Conservation (phyloP, 2,797 vertebrate species). For the Rachycentron canadum region DNA sequence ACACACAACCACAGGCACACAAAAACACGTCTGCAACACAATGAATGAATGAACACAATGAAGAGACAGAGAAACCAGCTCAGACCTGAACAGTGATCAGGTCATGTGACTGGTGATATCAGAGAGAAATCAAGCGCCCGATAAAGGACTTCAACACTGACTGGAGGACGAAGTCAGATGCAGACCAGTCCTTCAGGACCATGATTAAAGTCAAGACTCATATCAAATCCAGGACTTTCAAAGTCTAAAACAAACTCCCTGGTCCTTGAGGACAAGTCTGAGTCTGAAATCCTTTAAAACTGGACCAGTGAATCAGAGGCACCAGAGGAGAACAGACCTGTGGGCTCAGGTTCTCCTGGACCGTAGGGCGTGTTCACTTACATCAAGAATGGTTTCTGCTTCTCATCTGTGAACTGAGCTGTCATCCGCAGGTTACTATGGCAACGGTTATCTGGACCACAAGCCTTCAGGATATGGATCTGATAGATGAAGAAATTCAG, state of each 20-base stretch:
- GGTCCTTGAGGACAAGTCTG: too few species aligned
- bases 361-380: slow-evolving; percentile 35
- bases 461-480: slow-evolving; percentile 76
- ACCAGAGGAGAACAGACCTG: too few species aligned
- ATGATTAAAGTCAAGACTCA: not conserved
- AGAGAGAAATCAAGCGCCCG: not conserved
- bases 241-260: too few species aligned
- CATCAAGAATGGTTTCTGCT: slow-evolving; percentile 51
- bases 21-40: slow-evolving; percentile 1
- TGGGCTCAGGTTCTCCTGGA: too few species aligned
- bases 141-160: not conserved
- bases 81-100: not conserved
- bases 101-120: not conserved
- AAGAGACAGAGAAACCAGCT: not conserved
- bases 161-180: too few species aligned
- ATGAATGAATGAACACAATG: too few species aligned
- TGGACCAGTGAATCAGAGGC: too few species aligned
- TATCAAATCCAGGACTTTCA: too few species aligned
- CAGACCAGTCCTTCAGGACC: too few species aligned
- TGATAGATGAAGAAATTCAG: slow-evolving; percentile 8
- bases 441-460: slow-evolving; percentile 74
- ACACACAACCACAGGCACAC: slow-evolving; percentile 37
- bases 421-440: slow-evolving; percentile 76
- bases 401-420: slow-evolving; percentile 65
- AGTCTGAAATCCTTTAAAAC: too few species aligned